phyloP scores from a whole-genome alignment of 1,140 invertebrate species.

The Pachyrhynchus sulphureomaculatus region DNA sequence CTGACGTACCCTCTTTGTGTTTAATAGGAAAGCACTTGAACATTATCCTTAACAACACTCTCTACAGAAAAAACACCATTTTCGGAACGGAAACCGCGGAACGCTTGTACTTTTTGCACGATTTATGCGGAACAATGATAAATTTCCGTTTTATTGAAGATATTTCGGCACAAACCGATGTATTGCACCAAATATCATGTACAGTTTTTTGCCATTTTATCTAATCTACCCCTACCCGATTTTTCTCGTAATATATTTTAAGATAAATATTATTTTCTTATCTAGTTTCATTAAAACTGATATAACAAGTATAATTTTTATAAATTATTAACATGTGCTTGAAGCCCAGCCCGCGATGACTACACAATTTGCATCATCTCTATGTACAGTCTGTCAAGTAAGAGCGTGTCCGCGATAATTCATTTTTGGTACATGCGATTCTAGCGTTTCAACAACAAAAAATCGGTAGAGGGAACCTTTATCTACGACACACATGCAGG shows the following conservation, averaged over 20 bases:
- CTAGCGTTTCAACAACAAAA: too few relatives aligned
- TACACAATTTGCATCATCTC: not conserved
- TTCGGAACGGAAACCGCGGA: not conserved
- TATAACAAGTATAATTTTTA: too few relatives aligned
- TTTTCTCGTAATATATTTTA: conserved; percentile 18
- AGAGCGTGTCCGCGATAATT: too few relatives aligned
- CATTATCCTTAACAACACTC: not conserved
- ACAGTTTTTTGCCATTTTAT: conserved; percentile 7
- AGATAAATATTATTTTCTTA: conserved; percentile 21
- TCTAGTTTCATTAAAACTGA: too few relatives aligned
- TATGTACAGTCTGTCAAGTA: too few relatives aligned
- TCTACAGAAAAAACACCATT: not conserved
- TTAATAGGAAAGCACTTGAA: conserved; percentile 17
- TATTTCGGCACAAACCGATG: not conserved
- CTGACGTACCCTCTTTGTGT: conserved; percentile 4
- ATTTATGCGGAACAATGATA: not conserved
- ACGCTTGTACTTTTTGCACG: not conserved
- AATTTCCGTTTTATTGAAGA: not conserved
- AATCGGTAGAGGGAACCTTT: too few relatives aligned
- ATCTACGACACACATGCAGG: too few relatives aligned
- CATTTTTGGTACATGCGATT: too few relatives aligned
- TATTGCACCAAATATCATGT: not conserved
- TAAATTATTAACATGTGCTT: not conserved
- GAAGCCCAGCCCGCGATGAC: not conserved
- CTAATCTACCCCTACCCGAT: conserved; percentile 14